A percentile compares a stretch with the other conserved stretches of the same genome.
These are phyloP conservation scores for Maccullochella peelii DNA, from an alignment of 2,113 vertebrate species.

Conservation along the genomic window DNA sequence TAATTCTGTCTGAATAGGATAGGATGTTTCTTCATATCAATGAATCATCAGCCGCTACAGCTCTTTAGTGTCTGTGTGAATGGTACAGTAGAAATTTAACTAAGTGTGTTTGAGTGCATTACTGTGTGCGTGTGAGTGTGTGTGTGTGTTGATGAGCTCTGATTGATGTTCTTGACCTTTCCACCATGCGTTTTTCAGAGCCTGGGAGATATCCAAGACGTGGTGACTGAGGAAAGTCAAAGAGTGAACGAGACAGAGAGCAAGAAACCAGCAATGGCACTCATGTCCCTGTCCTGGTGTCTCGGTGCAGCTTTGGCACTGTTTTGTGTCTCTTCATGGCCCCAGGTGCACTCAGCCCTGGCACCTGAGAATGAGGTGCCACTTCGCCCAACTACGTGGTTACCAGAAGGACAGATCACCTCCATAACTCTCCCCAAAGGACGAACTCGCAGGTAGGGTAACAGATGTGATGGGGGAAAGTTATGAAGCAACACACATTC, in stretches of 20 bases:
- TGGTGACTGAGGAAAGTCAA: conserved; percentile 10
- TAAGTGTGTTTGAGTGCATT: conserved; percentile 17
- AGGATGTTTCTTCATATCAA: conserved; percentile 79
- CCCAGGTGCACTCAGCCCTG: conserved; percentile 59
- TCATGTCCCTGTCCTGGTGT: conserved; percentile 66
- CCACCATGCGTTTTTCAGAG: conserved; percentile 46
- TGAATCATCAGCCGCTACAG: conserved; percentile 78
- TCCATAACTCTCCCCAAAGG: conserved; percentile 87
- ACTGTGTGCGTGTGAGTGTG: background rate
- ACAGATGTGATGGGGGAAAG: background rate
- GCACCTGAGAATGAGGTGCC: conserved; percentile 85
- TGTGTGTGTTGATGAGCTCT: conserved; percentile 14
- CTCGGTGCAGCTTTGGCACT: conserved; percentile 64
- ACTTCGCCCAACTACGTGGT: conserved; percentile 81
- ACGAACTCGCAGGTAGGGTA: conserved; percentile 86
- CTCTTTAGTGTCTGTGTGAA: conserved; percentile 60
- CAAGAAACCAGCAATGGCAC: conserved; percentile 51
- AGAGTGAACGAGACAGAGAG: conserved; percentile 1
- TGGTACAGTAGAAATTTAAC: conserved; percentile 49
- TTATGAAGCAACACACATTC: background rate
- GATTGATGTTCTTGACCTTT: conserved; percentile 71
- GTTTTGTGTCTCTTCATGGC: conserved; percentile 59
- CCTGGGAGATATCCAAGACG: conserved; percentile 31
- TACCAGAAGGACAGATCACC: conserved; percentile 87
- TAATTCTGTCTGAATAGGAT: conserved; percentile 84